Percentiles rank a stretch among this genome's conserved stretches.
phyloP scores from a whole-genome alignment of 1,140 invertebrate species.

The Drosophila sp. region DNA sequence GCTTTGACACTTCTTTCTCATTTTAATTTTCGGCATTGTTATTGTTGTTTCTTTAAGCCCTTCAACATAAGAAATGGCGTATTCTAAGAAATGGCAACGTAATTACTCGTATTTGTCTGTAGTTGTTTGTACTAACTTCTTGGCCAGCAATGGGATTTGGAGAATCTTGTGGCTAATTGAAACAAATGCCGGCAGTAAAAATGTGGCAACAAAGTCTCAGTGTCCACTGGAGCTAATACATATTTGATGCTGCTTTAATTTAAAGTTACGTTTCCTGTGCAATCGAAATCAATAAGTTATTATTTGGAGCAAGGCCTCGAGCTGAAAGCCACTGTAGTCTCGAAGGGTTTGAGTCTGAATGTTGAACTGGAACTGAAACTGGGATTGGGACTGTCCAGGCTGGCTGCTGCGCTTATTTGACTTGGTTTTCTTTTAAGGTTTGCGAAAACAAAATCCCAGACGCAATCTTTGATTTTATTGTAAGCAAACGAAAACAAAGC shows the following conservation, averaged over 20 bases:
- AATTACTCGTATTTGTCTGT: slow-evolving; percentile 49
- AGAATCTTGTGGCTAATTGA: slow-evolving; percentile 41
- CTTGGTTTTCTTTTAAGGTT: slow-evolving; percentile 49
- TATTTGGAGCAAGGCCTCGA: slow-evolving; percentile 30
- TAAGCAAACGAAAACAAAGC: slow-evolving; percentile 52
- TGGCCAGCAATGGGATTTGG: slow-evolving; percentile 23
- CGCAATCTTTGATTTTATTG: slow-evolving; percentile 63
- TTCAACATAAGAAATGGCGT: no score
- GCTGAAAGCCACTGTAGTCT: slow-evolving; percentile 15
- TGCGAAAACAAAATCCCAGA: slow-evolving; percentile 59
- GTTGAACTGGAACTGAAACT: slow-evolving; percentile 2
- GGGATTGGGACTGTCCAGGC: slow-evolving; percentile 10
- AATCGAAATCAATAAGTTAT: slow-evolving; percentile 57
- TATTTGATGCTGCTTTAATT: slow-evolving; percentile 43
- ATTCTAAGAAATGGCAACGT: slow-evolving; percentile 12
- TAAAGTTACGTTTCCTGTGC: slow-evolving; percentile 38
- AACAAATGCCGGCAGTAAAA: slow-evolving; percentile 37
- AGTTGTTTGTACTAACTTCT: slow-evolving; percentile 24
- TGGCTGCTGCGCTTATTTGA: slow-evolving; percentile 43
- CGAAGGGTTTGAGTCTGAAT: slow-evolving; percentile 11
- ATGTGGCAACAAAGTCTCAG: slow-evolving; percentile 2
- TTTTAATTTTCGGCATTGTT: slow-evolving; percentile 24
- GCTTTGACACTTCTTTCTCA: neutral
- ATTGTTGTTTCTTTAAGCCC: neutral
- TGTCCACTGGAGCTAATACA: slow-evolving; percentile 15